Base-by-base conservation (phyloP, 2,888 invertebrate species). In the Acrocera orbiculus region DNA sequence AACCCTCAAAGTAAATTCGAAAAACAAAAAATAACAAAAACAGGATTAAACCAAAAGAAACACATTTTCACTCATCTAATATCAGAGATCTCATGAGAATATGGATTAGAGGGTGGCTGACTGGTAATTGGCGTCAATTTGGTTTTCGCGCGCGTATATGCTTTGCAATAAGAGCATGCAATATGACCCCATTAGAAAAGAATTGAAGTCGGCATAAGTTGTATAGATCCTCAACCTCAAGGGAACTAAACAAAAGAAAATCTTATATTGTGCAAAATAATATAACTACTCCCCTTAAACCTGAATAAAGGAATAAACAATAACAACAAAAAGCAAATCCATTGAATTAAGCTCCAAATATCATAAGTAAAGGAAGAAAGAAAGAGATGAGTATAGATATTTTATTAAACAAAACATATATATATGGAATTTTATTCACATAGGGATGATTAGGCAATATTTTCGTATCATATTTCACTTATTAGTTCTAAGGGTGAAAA, bases 41-140 rank as follows among this genome's bases (percentile, higher is more conserved):
- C n/a, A n/a, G n/a, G n/a, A n/a, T n/a, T n/a, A n/a, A n/a, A n/a
- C n/a, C n/a, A n/a, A n/a, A n/a, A n/a, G n/a, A n/a, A n/a, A n/a
- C n/a, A n/a, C n/a, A n/a, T n/a, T n/a, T n/a, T n/a, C n/a, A n/a
- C n/a, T n/a, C n/a, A n/a, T n/a, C n/a, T n/a, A n/a, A n/a, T n/a
- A n/a, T n/a, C n/a, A n/a, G n/a, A n/a, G n/a, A n/a, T n/a, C n/a
- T n/a, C n/a, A n/a, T n/a, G n/a, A n/a, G n/a, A n/a, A n/a, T n/a
- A n/a, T n/a, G 41, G 42, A 44, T 41, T 39, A 34, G 37, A 40
- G 42, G 45, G 42, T 46, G 45, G 43, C 45, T 47, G 51, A 47
- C 52, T 54, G 52, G 56, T 59, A 59, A 59, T 59, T 59, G 59
- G 54, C 59, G 59, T 59, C 59, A 59, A 59, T 59, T 58, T 56